Evolutionary conservation across 2,888 invertebrate species (phyloP).

Genomic region (Aphrophora alni): DNA sequence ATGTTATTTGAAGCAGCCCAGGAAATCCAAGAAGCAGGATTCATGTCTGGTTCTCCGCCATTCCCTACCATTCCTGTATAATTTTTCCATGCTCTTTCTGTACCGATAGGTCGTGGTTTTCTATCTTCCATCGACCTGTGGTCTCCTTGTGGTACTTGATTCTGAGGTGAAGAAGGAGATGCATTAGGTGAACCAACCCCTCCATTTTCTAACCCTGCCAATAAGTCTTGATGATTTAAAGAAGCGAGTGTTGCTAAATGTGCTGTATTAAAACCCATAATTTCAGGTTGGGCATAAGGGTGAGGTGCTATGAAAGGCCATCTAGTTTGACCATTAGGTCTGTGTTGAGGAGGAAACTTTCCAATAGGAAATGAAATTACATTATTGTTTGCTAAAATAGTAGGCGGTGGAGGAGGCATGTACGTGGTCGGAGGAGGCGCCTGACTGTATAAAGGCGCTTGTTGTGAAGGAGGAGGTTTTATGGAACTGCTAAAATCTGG

Average conservation of each 20-base stretch:
- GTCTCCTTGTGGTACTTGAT: slow-evolving; percentile 55
- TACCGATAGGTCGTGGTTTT: slow-evolving; percentile 78
- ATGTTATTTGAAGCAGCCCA: slow-evolving; percentile 47
- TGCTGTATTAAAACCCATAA: slow-evolving; percentile 39
- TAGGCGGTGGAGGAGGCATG: slow-evolving; percentile 27
- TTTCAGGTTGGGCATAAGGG: slow-evolving; percentile 50
- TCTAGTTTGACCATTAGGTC: slow-evolving; percentile 48
- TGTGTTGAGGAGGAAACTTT: slow-evolving; percentile 53
- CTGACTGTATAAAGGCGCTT: slow-evolving; percentile 37
- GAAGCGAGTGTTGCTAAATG: slow-evolving; percentile 44
- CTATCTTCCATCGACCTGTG: slow-evolving; percentile 57
- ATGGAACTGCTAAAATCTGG: slow-evolving; percentile 73
- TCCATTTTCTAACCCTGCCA: slow-evolving; percentile 57
- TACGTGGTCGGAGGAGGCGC: slow-evolving; percentile 30
- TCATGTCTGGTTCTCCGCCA: slow-evolving; percentile 57
- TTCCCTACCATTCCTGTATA: slow-evolving; percentile 54
- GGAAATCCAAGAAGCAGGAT: slow-evolving; percentile 57
- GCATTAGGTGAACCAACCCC: slow-evolving; percentile 42
- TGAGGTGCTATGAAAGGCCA: slow-evolving; percentile 56
- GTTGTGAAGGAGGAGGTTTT: slow-evolving; percentile 46
- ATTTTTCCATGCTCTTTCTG: slow-evolving; percentile 78
- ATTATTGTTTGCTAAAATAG: slow-evolving; percentile 44
- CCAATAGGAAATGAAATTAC: slow-evolving; percentile 53
- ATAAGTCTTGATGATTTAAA: slow-evolving; percentile 51
- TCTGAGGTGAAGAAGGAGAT: slow-evolving; percentile 45